Conservation (phyloP, 2,113 vertebrate species). For the Ophiodon elongatus region DNA sequence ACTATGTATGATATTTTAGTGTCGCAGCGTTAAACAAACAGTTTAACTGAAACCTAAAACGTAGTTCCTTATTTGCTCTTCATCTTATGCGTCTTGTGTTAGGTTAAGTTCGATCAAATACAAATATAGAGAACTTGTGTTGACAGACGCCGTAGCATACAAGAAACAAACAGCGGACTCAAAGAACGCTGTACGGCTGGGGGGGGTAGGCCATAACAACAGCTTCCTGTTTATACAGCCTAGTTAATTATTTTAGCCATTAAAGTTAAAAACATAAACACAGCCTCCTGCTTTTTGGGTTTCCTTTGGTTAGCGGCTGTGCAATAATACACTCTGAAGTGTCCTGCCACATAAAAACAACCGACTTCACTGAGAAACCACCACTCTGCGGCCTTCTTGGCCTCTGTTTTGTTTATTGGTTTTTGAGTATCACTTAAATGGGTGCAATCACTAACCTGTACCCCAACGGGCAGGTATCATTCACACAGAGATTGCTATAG, state of each 20-base stretch:
- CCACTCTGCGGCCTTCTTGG: neutral
- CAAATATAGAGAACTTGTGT: neutral
- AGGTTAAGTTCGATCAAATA: neutral
- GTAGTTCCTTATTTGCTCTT: neutral
- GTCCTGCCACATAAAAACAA: neutral
- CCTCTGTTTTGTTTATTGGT: constrained; percentile 7
- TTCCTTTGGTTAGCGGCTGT: neutral
- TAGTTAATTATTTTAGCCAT: neutral
- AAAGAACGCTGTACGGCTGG: neutral
- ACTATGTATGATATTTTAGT: neutral
- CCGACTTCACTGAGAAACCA: neutral
- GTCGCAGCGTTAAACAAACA: neutral
- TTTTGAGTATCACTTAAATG: constrained; percentile 6
- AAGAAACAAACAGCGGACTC: constrained; percentile 8
- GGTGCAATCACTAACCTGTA: neutral
- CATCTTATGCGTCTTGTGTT: rapidly evolving
- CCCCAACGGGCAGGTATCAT: neutral
- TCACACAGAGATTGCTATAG: neutral
- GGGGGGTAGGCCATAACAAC: constrained; percentile 11
- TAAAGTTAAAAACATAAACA: constrained; percentile 15
- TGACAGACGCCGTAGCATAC: neutral
- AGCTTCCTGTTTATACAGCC: constrained; percentile 46
- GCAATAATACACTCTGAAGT: neutral
- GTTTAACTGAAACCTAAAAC: neutral
- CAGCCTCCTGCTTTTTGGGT: neutral